A percentile compares a stretch with the other conserved stretches of the same genome.
Conservation (phyloP, 2,797 vertebrate genomes). For the Delichon dasypus region DNA sequence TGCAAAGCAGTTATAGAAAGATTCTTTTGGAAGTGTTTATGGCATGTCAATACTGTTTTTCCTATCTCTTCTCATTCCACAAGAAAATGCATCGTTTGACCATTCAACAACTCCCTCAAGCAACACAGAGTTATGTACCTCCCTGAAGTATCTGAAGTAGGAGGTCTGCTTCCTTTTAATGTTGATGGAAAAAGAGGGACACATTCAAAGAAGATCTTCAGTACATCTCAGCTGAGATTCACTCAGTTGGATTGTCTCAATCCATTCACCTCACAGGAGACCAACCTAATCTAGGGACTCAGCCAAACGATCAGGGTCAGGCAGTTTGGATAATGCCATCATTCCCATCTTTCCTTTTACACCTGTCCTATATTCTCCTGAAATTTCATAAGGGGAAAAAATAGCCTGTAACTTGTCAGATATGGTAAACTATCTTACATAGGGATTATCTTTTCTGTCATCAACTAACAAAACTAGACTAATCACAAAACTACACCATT, state of each 20-base stretch:
- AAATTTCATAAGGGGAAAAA: neutral
- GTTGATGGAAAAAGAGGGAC: neutral
- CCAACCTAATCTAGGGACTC: neutral
- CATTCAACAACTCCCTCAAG: neutral
- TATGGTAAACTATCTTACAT: rapidly evolving
- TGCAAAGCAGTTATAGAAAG: neutral
- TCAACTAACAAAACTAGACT: neutral
- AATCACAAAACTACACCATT: neutral
- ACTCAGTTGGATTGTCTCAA: neutral
- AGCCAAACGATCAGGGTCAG: neutral
- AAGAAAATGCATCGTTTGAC: neutral
- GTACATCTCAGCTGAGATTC: neutral
- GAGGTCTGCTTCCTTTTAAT: neutral
- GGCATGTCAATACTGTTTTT: neutral
- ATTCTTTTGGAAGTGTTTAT: neutral
- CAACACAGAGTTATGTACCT: neutral
- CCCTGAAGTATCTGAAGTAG: neutral
- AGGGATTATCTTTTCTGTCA: neutral
- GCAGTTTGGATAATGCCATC: neutral
- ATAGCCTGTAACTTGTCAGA: neutral
- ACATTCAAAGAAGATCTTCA: neutral
- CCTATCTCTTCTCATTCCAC: neutral
- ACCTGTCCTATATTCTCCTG: neutral
- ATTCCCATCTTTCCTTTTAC: neutral
- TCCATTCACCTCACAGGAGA: neutral